Evolutionary conservation across 2,888 invertebrate genomes (phyloP).

Genomic region (Leptura quadrifasciata): DNA sequence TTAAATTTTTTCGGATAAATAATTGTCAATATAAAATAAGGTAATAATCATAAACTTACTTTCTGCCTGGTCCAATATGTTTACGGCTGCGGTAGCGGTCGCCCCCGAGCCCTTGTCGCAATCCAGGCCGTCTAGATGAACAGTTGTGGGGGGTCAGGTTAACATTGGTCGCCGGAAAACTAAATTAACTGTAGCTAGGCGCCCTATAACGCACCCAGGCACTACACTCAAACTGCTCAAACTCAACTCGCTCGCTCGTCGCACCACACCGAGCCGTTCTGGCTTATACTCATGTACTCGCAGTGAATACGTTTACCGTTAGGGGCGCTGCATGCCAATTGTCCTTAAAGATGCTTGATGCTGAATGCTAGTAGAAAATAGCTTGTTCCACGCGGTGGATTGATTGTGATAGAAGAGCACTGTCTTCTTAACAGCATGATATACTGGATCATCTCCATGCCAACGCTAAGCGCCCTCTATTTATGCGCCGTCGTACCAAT

Average conservation of each 20-base stretch:
- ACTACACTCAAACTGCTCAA: constrained; percentile 68
- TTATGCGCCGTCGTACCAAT: neutral
- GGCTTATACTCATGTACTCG: constrained; percentile 63
- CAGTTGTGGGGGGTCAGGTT: constrained; percentile 72
- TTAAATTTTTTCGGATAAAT: neutral
- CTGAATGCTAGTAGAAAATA: constrained; percentile 12
- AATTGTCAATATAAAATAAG: constrained; percentile 20
- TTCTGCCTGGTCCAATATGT: constrained; percentile 73
- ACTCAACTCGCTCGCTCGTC: constrained; percentile 66
- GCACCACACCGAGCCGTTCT: constrained; percentile 72
- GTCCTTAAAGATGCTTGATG: constrained; percentile 29
- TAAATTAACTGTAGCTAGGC: constrained; percentile 68
- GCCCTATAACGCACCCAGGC: constrained; percentile 72
- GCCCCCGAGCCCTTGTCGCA: constrained; percentile 71
- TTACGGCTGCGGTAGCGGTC: constrained; percentile 72
- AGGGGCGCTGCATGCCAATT: constrained; percentile 58
- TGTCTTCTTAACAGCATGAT: constrained; percentile 16
- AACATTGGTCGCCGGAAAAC: constrained; percentile 71
- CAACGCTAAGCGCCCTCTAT: constrained; percentile 17
- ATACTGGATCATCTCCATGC: constrained; percentile 15
- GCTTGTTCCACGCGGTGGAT: constrained; percentile 3
- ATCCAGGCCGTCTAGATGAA: constrained; percentile 67
- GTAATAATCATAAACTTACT: constrained; percentile 67
- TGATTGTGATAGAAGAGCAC: constrained; percentile 14
- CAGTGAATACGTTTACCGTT: constrained; percentile 49